A percentile compares a stretch with the other conserved stretches of the same genome.
phyloP scores from a whole-genome alignment of 2,113 vertebrate genomes.

The Phylloscopus whistleri region DNA sequence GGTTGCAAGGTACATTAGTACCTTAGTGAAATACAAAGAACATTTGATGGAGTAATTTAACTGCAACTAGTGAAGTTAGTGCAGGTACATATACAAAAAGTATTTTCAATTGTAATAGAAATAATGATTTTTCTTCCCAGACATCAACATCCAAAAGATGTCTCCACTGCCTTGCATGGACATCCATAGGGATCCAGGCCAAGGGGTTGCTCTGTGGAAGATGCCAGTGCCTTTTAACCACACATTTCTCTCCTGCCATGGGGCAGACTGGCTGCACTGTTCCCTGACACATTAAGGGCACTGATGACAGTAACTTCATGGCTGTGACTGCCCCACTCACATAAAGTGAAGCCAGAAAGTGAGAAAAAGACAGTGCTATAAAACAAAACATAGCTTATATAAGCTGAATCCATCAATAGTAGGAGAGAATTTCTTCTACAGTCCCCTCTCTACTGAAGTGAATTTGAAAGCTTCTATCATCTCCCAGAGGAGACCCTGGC shows the following conservation, averaged over 20 bases:
- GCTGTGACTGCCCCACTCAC: background rate
- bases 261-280: background rate
- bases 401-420: background rate
- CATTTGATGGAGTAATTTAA: background rate
- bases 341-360: background rate
- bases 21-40: background rate
- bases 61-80: background rate
- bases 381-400: background rate
- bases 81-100: background rate
- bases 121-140: background rate
- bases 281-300: background rate
- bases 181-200: no score
- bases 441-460: background rate
- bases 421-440: background rate
- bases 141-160: background rate
- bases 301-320: background rate
- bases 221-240: background rate
- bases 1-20: background rate
- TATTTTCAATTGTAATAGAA: background rate
- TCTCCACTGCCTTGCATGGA: no score
- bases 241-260: background rate
- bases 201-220: background rate
- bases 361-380: background rate
- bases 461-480: background rate
- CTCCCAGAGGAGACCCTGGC: background rate